Percentiles rank a stretch among this genome's conserved stretches.
phyloP scores from a whole-genome alignment of 2,797 vertebrate species.

The Pelodytes ibericus region DNA sequence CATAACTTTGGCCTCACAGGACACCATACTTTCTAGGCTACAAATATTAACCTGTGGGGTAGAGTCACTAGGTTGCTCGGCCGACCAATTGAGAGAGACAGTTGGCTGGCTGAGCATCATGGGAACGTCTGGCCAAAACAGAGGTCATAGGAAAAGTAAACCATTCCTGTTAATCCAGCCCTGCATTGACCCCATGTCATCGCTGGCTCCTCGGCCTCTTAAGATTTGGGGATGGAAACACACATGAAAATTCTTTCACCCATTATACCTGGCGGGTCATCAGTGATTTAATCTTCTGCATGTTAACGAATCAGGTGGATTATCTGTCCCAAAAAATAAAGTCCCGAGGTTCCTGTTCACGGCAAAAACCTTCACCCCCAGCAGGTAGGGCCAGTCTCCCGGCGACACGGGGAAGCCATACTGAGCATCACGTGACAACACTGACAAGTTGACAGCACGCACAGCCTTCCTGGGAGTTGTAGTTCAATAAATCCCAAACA shows the following conservation, averaged over 20 bases:
- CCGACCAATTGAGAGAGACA: no score
- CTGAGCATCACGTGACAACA: conserved; percentile 79
- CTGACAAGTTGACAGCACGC: neutral
- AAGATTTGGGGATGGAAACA: neutral
- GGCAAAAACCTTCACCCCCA: neutral
- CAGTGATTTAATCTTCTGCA: conserved; percentile 98
- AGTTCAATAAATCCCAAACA: conserved; percentile 61
- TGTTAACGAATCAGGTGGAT: conserved; percentile 54
- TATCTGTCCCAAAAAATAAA: neutral
- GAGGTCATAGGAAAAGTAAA: no score
- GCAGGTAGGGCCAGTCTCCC: neutral
- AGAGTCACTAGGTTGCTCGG: no score
- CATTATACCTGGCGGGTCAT: conserved; percentile 95
- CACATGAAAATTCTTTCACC: no score
- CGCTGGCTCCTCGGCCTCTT: neutral
- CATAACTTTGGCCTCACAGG: no score
- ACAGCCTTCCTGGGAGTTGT: conserved; percentile 73
- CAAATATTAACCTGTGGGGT: no score
- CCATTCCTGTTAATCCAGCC: no score
- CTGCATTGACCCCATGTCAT: no score
- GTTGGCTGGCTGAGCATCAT: no score
- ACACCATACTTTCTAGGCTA: no score
- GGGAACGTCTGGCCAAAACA: no score
- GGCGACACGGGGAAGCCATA: conserved; percentile 77
- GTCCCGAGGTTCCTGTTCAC: neutral